A percentile compares a stretch with the other conserved stretches of the same genome.
phyloP scores from a whole-genome alignment of 2,888 invertebrate species.

The Clusia tigrina region DNA sequence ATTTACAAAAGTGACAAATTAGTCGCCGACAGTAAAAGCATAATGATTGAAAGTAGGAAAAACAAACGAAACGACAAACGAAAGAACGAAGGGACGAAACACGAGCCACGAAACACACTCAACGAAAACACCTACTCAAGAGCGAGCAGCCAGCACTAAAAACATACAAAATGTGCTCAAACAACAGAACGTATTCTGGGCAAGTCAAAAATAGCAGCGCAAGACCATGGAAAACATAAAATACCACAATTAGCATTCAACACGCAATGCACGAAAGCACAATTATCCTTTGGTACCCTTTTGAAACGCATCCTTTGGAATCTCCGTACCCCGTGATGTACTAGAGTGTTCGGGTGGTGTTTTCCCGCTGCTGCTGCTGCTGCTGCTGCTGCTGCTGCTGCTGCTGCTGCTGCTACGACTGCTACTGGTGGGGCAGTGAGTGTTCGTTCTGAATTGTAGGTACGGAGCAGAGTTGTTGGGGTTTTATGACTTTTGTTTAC shows the following conservation, averaged over 20 bases:
- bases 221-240: slow-evolving; percentile 27
- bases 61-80: not conserved
- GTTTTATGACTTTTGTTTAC: no score
- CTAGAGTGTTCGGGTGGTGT: no score
- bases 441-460: not conserved
- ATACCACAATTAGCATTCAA: slow-evolving; percentile 32
- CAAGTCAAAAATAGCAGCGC: not conserved
- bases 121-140: not conserved
- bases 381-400: not conserved
- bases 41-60: slow-evolving; percentile 34
- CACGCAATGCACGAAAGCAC: slow-evolving; percentile 24
- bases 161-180: not conserved
- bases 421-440: not conserved
- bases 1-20: slow-evolving; percentile 55
- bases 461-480: no score
- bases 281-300: slow-evolving; percentile 9
- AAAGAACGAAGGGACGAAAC: not conserved
- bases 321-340: no score
- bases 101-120: not conserved
- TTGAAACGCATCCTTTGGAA: slow-evolving; percentile 1
- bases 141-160: not conserved
- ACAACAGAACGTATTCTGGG: not conserved
- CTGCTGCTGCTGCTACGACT: not conserved
- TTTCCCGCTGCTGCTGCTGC: no score
- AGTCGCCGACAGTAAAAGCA: slow-evolving; percentile 50